Evolutionary conservation across 2,113 vertebrate species (phyloP), one percentile per base, ranked within the genome.

Genomic region (Platysteira castanea): DNA sequence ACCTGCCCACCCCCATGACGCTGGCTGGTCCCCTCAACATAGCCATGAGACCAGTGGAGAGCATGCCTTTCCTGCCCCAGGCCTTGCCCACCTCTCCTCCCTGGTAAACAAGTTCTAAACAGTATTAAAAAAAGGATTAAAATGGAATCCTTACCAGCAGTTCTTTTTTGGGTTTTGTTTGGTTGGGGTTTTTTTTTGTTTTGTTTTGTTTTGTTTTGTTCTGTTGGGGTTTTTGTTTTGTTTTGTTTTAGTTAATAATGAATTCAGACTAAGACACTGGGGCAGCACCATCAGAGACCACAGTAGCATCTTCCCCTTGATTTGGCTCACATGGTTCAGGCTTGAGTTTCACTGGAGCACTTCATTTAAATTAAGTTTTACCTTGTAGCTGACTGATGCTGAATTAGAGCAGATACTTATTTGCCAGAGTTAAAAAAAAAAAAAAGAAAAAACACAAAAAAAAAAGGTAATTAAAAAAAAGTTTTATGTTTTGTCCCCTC

Each of bases 21-120:
- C 98, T 99, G 97, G 98, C 98, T n/a, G 98, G 98, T 7, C 99
- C 99, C 4, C 98, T 99, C 95, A 99, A 99, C 98, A 99, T 99
- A 96, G 99, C 99, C 35, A 99, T 99, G 99, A 98, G 99, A 92
- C 98, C 99, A 37, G 99, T 99, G 97, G 99, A 99, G 91, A 99
- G 98, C 98, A 99, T 99, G 99, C 98, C 99, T 95, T 99, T 99
- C 97, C 98, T 99, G 95, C 99, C 99, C 96, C 99, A 99, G 97
- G 99, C 99, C 95, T 98, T 99, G 98, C 99, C 99, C 94, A 99
- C 99, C 33, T 99, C 99, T 89, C 99, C 99, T 57, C 99, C 99
- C 86, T 99, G 99, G 99, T 99, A 99, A 99, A 96, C 96, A 97
- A 96, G 94, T 87, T 98, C 97, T 87, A 85, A 97, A 88, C 97